Percentiles rank a stretch among this genome's conserved stretches.
Evolutionary conservation across 2,888 invertebrate species (phyloP).

Genomic region (Temnothorax rugatulus): DNA sequence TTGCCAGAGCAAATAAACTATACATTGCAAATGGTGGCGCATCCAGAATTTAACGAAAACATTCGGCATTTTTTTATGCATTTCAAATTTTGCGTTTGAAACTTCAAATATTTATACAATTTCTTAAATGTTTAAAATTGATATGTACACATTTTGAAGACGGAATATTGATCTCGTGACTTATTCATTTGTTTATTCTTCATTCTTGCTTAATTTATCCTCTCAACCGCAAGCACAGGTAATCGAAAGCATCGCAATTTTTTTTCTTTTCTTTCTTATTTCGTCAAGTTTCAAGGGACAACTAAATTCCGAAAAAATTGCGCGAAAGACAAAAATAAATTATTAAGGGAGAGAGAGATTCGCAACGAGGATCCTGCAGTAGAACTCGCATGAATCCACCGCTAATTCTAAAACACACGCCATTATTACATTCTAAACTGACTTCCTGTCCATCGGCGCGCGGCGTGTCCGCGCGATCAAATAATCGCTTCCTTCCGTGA

Average conservation of each 20-base stretch:
- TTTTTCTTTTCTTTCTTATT: not conserved
- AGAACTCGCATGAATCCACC: not conserved
- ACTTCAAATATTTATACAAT: conserved; percentile 16
- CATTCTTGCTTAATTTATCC: not conserved
- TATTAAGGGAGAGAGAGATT: not conserved
- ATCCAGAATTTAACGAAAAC: conserved; percentile 19
- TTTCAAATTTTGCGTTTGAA: not conserved
- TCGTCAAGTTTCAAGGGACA: not conserved
- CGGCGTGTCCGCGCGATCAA: not conserved
- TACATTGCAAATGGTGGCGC: conserved; percentile 1
- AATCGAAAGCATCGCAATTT: not conserved
- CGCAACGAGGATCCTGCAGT: not conserved
- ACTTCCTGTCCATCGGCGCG: conserved; percentile 23
- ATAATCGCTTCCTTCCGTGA: conserved; percentile 46
- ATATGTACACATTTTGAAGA: not conserved
- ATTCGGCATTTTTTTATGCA: conserved; percentile 5
- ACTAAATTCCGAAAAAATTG: not conserved
- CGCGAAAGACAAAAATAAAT: not conserved
- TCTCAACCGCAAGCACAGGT: not conserved
- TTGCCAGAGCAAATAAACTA: conserved; percentile 29
- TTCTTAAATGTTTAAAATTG: not conserved
- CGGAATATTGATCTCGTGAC: not conserved
- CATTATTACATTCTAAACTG: conserved; percentile 29
- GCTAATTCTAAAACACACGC: conserved; percentile 9
- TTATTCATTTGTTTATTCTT: conserved; percentile 1